A percentile compares a stretch with the other conserved stretches of the same genome.
Conservation (phyloP, 2,113 vertebrate species). For the Alethe castanea region DNA sequence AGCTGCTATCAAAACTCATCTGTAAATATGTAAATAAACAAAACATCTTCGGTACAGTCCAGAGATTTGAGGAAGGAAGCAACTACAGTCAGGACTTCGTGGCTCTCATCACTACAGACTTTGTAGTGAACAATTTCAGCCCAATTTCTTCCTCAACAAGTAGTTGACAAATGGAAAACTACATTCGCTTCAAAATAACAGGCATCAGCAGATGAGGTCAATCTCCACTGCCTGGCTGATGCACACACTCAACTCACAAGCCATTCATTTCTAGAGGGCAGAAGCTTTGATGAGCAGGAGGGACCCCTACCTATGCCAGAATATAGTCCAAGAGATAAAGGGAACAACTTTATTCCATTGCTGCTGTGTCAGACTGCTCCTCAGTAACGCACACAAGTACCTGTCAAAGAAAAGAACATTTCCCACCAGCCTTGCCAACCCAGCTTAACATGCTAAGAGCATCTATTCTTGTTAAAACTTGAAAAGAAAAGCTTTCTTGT, state of each 20-base stretch:
- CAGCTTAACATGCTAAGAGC: neutral
- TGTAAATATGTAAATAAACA: neutral
- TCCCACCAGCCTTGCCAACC: neutral
- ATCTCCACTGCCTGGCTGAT: too few relatives aligned
- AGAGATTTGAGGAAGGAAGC: neutral
- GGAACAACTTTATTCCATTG: neutral
- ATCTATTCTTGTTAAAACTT: neutral
- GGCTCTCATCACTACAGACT: neutral
- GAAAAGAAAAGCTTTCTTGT: neutral
- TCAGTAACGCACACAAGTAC: neutral
- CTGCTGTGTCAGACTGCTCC: neutral
- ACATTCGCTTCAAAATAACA: neutral
- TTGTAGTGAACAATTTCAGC: neutral
- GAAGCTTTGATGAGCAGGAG: neutral
- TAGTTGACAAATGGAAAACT: neutral
- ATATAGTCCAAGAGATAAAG: neutral
- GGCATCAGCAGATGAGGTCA: neutral
- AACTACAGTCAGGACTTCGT: neutral
- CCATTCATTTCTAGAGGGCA: neutral
- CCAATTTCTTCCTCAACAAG: neutral
- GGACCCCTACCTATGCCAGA: neutral
- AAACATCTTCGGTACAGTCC: neutral
- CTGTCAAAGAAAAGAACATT: neutral
- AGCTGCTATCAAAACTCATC: neutral
- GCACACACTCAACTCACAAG: neutral